Conservation (phyloP, 2,113 vertebrate species). For the Elephas maximus region DNA sequence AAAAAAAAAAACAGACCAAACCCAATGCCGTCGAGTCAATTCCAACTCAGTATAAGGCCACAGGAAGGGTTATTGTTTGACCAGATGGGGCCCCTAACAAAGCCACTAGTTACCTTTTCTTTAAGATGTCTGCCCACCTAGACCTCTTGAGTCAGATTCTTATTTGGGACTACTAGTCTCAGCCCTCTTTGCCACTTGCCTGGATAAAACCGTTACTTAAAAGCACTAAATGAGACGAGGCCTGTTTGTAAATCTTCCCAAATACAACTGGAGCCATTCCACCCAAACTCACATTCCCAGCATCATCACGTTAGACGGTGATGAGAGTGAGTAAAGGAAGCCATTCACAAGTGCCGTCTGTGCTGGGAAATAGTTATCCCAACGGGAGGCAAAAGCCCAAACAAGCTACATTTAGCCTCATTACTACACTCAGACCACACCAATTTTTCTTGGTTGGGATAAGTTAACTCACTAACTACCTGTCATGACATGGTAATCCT, state of each 20-base stretch:
- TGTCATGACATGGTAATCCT: background rate
- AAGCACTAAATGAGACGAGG: background rate
- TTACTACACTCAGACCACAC: background rate
- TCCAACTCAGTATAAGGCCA: background rate
- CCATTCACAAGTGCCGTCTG: background rate
- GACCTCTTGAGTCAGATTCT: background rate
- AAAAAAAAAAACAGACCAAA: too few relatives aligned
- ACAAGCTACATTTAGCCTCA: background rate
- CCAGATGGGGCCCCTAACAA: background rate
- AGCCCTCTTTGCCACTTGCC: background rate
- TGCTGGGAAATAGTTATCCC: background rate
- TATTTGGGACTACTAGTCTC: background rate
- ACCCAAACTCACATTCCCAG: background rate
- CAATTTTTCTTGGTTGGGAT: background rate
- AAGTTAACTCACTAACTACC: background rate
- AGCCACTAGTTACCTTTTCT: background rate
- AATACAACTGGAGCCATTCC: background rate
- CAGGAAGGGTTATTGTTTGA: background rate
- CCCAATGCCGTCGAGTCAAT: too few relatives aligned
- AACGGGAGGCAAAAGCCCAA: slow-evolving; percentile 29
- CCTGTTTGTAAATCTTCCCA: slow-evolving; percentile 23
- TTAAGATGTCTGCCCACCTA: background rate
- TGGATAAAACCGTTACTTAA: background rate
- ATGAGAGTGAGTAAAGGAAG: slow-evolving; percentile 18
- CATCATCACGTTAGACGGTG: background rate